Evolutionary conservation across 2,888 invertebrate species (phyloP).

Genomic region (Clitarchus hookeri): DNA sequence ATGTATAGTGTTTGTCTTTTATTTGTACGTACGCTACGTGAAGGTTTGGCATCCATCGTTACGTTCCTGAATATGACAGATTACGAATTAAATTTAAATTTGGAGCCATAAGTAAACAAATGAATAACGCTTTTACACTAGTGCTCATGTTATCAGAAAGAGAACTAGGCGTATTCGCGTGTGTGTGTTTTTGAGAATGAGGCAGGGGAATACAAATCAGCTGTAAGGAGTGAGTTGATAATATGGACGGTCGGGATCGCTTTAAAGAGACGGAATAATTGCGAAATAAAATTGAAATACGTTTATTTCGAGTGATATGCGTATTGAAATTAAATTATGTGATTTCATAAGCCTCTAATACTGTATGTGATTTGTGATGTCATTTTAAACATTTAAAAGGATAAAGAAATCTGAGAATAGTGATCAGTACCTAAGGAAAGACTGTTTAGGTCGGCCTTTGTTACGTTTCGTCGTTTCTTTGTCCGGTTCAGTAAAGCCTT

Average conservation of each 20-base stretch:
- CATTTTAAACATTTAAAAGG: not conserved
- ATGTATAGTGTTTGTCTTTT: no score
- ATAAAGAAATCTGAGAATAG: not conserved
- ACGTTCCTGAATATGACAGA: no score
- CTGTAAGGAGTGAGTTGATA: not conserved
- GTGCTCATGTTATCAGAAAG: no score
- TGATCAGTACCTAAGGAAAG: not conserved
- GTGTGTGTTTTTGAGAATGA: no score
- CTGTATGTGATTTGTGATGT: not conserved
- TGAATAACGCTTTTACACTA: no score
- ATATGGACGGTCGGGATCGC: not conserved
- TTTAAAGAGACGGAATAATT: not conserved
- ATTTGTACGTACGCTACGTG: no score
- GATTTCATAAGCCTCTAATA: not conserved
- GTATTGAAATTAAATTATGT: not conserved
- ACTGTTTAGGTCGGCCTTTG: not conserved
- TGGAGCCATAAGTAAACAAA: no score
- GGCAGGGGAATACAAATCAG: not conserved
- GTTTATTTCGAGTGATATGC: not conserved
- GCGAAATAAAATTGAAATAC: not conserved
- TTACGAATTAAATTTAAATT: no score
- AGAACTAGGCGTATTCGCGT: no score
- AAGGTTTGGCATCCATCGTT: no score
- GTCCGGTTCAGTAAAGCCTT: not conserved
- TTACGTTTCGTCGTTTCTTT: not conserved